Evolutionary conservation across 2,888 invertebrate species (phyloP).

Genomic region (Cephus sareptanus): DNA sequence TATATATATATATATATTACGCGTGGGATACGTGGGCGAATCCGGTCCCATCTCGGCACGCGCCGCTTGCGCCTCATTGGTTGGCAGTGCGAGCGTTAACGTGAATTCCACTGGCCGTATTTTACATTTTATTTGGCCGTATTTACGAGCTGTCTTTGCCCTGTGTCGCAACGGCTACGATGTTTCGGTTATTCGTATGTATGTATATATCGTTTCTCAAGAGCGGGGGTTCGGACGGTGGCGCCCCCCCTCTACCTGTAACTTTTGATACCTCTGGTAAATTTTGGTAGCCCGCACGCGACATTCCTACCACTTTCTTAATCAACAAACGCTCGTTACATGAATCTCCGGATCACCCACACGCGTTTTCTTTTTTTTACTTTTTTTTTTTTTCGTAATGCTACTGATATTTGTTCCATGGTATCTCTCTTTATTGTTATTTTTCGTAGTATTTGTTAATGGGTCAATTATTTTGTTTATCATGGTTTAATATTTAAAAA

Average conservation of each 20-base stretch:
- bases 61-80: slow-evolving; percentile 23
- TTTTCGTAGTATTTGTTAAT: no score
- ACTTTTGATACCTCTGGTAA: not conserved
- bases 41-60: slow-evolving; percentile 17
- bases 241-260: not conserved
- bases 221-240: not conserved
- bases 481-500: no score
- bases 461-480: no score
- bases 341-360: not conserved
- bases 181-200: not conserved
- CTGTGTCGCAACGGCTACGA: not conserved
- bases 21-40: slow-evolving; percentile 12
- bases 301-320: slow-evolving; percentile 3
- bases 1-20: not conserved
- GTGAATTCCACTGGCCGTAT: not conserved
- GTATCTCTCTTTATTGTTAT: no score
- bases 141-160: not conserved
- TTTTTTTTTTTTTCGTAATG: not conserved
- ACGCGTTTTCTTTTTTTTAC: not conserved
- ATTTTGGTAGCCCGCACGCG: not conserved
- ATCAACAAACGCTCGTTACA: not conserved
- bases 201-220: not conserved
- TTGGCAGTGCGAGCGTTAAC: not conserved
- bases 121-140: not conserved
- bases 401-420: no score